Conservation (phyloP, 35 echinoderm and acorn worm species). For the Hemicentrotus pulcherrimus region DNA sequence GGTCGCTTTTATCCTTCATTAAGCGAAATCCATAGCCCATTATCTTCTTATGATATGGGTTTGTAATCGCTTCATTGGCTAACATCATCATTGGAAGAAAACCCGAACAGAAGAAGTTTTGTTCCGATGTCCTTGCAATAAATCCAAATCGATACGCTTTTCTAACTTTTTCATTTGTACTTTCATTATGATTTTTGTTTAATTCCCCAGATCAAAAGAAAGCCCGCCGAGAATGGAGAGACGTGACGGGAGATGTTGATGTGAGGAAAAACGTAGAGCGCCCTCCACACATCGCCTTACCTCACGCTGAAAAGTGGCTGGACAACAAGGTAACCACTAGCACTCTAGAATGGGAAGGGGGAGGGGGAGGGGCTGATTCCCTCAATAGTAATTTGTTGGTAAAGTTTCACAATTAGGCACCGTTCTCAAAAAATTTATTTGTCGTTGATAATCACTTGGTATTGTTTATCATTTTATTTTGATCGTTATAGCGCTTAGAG, state of each 20-base stretch:
- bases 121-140: constrained; percentile 10
- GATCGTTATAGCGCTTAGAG: too few relatives aligned
- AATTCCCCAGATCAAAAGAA: constrained; percentile 11
- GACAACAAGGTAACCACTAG: not conserved
- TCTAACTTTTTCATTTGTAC: not conserved
- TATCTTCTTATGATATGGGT: not conserved
- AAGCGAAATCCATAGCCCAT: not conserved
- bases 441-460: too few relatives aligned
- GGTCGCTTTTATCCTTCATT: constrained; percentile 4
- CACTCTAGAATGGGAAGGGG: not conserved
- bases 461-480: too few relatives aligned
- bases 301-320: not conserved
- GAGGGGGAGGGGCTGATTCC: too few relatives aligned
- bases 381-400: too few relatives aligned
- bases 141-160: not conserved
- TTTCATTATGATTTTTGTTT: not conserved
- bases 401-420: too few relatives aligned
- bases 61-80: constrained; percentile 10
- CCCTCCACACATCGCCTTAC: not conserved
- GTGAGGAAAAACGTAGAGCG: not conserved
- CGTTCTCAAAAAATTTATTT: too few relatives aligned
- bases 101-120: not conserved
- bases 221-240: not conserved
- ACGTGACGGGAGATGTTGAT: not conserved
- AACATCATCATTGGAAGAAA: constrained; percentile 5